phyloP scores from a whole-genome alignment of 2,797 vertebrate genomes.

The Parotocinclus haroldoi region DNA sequence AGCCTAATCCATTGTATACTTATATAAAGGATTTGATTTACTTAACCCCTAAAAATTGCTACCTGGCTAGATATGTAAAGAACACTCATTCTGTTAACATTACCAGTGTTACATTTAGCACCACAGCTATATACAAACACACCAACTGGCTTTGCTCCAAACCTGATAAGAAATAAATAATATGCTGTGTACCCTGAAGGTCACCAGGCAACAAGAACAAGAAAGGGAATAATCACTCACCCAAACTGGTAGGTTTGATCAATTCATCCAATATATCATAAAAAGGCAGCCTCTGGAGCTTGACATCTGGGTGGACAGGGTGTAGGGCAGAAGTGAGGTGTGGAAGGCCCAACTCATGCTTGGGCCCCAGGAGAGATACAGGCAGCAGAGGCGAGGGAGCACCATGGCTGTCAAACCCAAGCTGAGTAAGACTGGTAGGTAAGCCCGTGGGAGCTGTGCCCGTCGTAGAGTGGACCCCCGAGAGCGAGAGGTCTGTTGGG shows the following conservation, averaged over 20 bases:
- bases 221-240: constrained; percentile 67
- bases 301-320: constrained; percentile 97
- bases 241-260: constrained; percentile 96
- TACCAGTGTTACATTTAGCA: constrained; percentile 51
- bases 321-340: constrained; percentile 93
- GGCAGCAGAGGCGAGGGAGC: constrained; percentile 89
- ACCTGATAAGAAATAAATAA: constrained; percentile 44
- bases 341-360: constrained; percentile 95
- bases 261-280: constrained; percentile 96
- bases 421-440: constrained; percentile 83
- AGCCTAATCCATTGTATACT: no score
- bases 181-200: constrained; percentile 35
- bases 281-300: constrained; percentile 97
- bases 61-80: background rate
- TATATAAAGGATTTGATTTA: no score
- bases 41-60: no score
- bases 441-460: constrained; percentile 60
- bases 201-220: constrained; percentile 4
- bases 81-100: constrained; percentile 14
- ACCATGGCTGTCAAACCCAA: constrained; percentile 83
- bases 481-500: constrained; percentile 87
- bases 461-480: constrained; percentile 83
- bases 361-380: constrained; percentile 92
- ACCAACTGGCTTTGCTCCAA: constrained; percentile 5
- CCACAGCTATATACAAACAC: constrained; percentile 62